phyloP scores from a whole-genome alignment of 2,797 vertebrate genomes.

The Falco rusticolus region DNA sequence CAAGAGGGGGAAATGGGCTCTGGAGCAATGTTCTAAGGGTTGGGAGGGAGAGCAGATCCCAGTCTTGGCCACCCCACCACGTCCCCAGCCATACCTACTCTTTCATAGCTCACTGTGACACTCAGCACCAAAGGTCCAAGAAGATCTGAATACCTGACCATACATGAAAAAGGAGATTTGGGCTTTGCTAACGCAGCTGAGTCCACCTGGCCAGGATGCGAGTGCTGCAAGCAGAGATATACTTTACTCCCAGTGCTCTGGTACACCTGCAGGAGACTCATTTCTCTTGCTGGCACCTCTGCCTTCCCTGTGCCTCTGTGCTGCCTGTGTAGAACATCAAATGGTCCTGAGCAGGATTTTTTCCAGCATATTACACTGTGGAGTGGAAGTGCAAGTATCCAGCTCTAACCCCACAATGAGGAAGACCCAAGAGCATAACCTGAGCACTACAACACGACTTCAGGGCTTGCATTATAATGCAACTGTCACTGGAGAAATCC shows the following conservation, averaged over 20 bases:
- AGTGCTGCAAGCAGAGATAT: not conserved
- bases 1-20: not conserved
- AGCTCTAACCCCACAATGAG: rapidly evolving
- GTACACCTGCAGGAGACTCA: not conserved
- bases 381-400: not conserved
- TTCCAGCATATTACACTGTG: not conserved
- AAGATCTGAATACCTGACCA: not conserved
- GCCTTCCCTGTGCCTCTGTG: not conserved
- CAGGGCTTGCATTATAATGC: not conserved
- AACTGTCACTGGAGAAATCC: not conserved
- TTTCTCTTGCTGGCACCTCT: not conserved
- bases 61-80: rapidly evolving
- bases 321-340: not conserved
- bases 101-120: not conserved
- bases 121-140: not conserved
- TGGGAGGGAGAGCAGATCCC: not conserved
- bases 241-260: not conserved
- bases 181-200: not conserved
- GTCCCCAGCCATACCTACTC: not conserved
- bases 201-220: not conserved
- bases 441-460: not conserved
- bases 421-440: not conserved
- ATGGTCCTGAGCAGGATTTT: not conserved
- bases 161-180: not conserved
- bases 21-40: not conserved